These are phyloP conservation scores for Delia radicum DNA, from an alignment of 1,140 invertebrate species.

Conservation along the genomic window DNA sequence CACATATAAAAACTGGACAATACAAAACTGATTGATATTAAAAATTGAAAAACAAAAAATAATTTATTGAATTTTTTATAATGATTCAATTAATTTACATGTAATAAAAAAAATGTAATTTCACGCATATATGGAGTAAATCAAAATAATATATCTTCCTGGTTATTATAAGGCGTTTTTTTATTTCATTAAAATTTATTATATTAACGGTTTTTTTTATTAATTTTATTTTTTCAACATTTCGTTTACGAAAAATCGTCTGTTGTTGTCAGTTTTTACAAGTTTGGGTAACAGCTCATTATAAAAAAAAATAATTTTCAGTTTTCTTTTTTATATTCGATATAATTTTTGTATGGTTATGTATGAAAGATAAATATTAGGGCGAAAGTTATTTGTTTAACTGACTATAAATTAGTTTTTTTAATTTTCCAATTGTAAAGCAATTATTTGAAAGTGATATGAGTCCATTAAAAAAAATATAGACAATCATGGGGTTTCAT, in stretches of 20 bases:
- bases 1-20: background rate
- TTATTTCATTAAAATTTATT: constrained; percentile 23
- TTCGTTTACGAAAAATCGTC: background rate
- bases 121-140: constrained; percentile 17
- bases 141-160: constrained; percentile 4
- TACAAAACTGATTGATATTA: background rate
- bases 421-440: background rate
- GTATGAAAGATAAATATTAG: too few relatives aligned
- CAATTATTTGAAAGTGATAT: background rate
- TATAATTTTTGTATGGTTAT: background rate
- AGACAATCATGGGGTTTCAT: too few relatives aligned
- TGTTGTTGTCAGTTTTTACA: background rate
- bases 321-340: background rate
- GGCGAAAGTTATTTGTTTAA: too few relatives aligned
- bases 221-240: too few relatives aligned
- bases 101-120: background rate
- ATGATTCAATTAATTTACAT: background rate
- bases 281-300: constrained; percentile 5
- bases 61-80: background rate
- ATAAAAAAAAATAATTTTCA: background rate
- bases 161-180: background rate
- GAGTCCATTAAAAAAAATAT: too few relatives aligned
- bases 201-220: constrained; percentile 13
- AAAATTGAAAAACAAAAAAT: background rate
- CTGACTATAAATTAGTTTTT: too few relatives aligned